phyloP scores from a whole-genome alignment of 2,113 vertebrate genomes.

The Cyprinus carpio region DNA sequence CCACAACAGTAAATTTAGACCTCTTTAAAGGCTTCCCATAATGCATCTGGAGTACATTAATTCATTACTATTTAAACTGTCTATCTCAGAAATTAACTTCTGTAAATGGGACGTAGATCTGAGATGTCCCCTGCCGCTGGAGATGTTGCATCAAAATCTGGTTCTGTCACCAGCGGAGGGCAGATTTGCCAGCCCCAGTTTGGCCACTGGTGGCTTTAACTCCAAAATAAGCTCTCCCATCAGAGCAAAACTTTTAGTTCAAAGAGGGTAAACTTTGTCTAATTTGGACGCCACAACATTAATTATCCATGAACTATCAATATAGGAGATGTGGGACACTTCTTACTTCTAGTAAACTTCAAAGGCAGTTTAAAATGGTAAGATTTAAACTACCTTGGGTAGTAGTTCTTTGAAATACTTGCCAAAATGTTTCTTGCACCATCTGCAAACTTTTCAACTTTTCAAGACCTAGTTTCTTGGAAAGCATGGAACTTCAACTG shows the following conservation, averaged over 20 bases:
- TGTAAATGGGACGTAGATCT: conserved; percentile 83
- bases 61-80: conserved; percentile 76
- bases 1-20: conserved; percentile 77
- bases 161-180: conserved; percentile 71
- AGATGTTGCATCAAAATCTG: conserved; percentile 76
- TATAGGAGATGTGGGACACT: conserved; percentile 49
- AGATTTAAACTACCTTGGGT: conserved; percentile 21
- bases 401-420: not conserved
- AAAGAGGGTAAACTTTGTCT: conserved; percentile 60
- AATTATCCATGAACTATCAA: conserved; percentile 65
- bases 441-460: conserved; percentile 20
- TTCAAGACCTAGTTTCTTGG: conserved; percentile 48
- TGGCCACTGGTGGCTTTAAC: conserved; percentile 73
- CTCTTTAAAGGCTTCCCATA: conserved; percentile 79
- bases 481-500: conserved; percentile 18
- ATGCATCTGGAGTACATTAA: conserved; percentile 77
- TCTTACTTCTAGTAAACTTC: conserved; percentile 44
- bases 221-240: conserved; percentile 75
- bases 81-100: conserved; percentile 76
- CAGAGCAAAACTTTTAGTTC: conserved; percentile 71
- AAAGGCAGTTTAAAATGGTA: conserved; percentile 12
- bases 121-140: conserved; percentile 72
- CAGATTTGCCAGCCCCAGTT: conserved; percentile 75
- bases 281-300: conserved; percentile 53
- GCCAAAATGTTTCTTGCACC: not conserved